These are phyloP conservation scores for Paracanthobrama guichenoti DNA, from an alignment of 2,113 vertebrate species.

Conservation along the genomic window DNA sequence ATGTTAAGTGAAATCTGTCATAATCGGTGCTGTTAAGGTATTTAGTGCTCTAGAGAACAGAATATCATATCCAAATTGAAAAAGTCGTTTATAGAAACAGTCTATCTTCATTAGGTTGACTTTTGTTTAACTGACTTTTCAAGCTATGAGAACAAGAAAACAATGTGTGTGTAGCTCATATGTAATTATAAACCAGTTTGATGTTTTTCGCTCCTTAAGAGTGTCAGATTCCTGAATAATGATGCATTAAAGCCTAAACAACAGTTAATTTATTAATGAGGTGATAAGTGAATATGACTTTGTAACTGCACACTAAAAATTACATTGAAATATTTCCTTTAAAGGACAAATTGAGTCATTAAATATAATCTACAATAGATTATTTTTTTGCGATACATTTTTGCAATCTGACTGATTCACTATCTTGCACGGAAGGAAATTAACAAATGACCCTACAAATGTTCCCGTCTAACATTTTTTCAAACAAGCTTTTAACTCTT, in stretches of 20 bases:
- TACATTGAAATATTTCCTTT: background rate
- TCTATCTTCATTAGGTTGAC: background rate
- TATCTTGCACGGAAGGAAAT: too few relatives aligned
- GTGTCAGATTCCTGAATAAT: background rate
- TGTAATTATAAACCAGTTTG: background rate
- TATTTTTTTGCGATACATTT: too few relatives aligned
- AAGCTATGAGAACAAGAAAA: background rate
- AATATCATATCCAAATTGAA: background rate
- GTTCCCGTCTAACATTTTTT: too few relatives aligned
- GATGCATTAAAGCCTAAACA: background rate
- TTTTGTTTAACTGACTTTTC: slow-evolving; percentile 4
- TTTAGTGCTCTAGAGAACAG: background rate
- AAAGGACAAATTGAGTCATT: background rate
- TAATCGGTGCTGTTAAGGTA: background rate
- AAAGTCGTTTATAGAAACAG: background rate
- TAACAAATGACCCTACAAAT: too few relatives aligned
- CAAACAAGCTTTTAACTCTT: too few relatives aligned
- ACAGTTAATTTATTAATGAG: background rate
- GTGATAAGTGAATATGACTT: background rate
- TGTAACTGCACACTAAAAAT: background rate
- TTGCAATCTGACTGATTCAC: too few relatives aligned
- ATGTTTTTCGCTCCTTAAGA: background rate
- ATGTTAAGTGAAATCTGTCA: background rate
- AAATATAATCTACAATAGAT: too few relatives aligned
- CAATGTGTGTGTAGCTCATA: background rate